Evolutionary conservation across 2,113 vertebrate species (phyloP).

Genomic region (Panthera uncia): DNA sequence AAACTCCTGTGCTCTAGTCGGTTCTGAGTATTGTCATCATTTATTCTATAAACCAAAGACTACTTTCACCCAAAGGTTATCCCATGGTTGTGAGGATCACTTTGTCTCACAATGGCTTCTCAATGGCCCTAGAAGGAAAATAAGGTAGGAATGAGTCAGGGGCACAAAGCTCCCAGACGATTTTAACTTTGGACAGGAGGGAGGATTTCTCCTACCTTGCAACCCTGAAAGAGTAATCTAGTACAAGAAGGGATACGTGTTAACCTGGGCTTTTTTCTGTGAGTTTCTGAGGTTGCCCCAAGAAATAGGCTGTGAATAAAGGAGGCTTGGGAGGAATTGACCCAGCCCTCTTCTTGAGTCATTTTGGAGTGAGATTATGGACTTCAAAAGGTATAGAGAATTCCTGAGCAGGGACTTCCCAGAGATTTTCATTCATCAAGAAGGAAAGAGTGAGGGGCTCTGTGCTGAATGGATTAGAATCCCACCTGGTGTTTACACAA

Average conservation of each 20-base stretch:
- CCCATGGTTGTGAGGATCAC: neutral
- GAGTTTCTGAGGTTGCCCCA: neutral
- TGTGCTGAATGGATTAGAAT: conserved; percentile 59
- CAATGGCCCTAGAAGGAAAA: neutral
- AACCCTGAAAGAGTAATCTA: neutral
- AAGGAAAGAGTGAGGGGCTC: conserved; percentile 20
- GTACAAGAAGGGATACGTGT: neutral
- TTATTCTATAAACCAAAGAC: neutral
- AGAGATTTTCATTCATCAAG: conserved; percentile 50
- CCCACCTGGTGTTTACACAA: conserved; percentile 77
- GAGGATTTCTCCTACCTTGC: neutral
- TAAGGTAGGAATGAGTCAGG: neutral
- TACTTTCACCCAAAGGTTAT: neutral
- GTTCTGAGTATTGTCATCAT: neutral
- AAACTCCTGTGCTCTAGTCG: neutral
- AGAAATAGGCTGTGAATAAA: neutral
- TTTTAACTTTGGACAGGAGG: neutral
- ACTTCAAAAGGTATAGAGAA: conserved; percentile 35
- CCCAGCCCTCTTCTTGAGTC: neutral
- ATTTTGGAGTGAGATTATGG: conserved; percentile 27
- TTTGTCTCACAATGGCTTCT: neutral
- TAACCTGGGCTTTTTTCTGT: neutral
- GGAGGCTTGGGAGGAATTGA: neutral
- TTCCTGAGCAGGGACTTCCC: conserved; percentile 52
- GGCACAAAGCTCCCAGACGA: neutral